Percentiles rank a stretch among this genome's conserved stretches.
These are phyloP conservation scores for Antennarius striatus DNA, from an alignment of 2,113 vertebrate genomes.

Conservation along the genomic window DNA sequence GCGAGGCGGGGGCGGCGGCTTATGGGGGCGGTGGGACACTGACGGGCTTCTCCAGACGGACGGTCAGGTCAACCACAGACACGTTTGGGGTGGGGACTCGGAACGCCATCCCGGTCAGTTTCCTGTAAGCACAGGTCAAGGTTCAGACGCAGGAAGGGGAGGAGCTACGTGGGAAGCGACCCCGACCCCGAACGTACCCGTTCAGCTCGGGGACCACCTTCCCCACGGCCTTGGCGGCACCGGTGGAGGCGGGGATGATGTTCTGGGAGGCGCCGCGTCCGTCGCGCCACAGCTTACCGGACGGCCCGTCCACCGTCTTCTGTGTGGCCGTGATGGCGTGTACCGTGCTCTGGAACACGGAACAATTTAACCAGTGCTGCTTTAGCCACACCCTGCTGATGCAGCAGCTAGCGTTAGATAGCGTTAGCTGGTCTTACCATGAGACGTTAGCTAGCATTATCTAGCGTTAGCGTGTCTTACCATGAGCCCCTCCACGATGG, in stretches of 20 bases:
- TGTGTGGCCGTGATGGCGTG: conserved; percentile 92
- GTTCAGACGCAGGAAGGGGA: neutral
- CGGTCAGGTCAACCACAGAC: conserved; percentile 91
- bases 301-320: conserved; percentile 92
- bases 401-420: no score
- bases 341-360: conserved; percentile 84
- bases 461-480: conserved; percentile 62
- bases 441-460: no score
- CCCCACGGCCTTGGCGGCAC: conserved; percentile 91
- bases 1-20: no score
- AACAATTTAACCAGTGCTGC: no score
- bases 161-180: no score
- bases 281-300: conserved; percentile 90
- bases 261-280: conserved; percentile 90
- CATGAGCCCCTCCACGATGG: conserved; percentile 92
- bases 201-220: conserved; percentile 93
- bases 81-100: conserved; percentile 92
- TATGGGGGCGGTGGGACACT: conserved; percentile 40
- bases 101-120: conserved; percentile 95
- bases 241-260: conserved; percentile 92
- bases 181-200: conserved; percentile 73
- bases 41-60: conserved; percentile 89
- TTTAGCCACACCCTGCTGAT: no score
- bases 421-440: no score
- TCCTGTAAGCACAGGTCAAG: conserved; percentile 66